Evolutionary conservation across 1,140 invertebrate genomes (phyloP).

Genomic region (Cotesia glomerata): DNA sequence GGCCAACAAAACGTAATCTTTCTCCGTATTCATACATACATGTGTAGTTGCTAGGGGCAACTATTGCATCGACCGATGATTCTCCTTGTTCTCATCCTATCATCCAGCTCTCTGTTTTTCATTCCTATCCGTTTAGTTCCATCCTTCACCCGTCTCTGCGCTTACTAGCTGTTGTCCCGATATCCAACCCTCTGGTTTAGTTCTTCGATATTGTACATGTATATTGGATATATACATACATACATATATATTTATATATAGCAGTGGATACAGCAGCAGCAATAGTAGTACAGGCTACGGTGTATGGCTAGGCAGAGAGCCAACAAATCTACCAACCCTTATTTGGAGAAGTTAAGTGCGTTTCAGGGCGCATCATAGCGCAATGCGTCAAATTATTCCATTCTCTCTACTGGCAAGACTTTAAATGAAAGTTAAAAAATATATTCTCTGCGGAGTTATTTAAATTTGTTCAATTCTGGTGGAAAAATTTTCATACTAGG

Average conservation of each 20-base stretch:
- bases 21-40: background rate
- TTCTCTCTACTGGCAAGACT: background rate
- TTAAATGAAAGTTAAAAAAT: background rate
- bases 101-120: background rate
- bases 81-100: slow-evolving; percentile 1
- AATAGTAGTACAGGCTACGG: no score
- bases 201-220: no score
- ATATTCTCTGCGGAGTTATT: no score
- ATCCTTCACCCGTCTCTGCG: no score
- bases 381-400: slow-evolving; percentile 28
- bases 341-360: background rate
- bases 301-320: slow-evolving; percentile 4
- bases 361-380: slow-evolving; percentile 26
- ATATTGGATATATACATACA: no score
- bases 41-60: slow-evolving; percentile 28
- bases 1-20: slow-evolving; percentile 19
- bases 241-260: no score
- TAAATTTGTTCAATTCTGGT: no score
- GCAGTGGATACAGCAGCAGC: no score
- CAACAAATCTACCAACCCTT: slow-evolving; percentile 14
- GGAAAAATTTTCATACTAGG: no score
- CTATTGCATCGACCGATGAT: slow-evolving; percentile 28
- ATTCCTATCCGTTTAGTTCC: no score
- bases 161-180: background rate
- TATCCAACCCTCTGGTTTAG: background rate